Conservation (phyloP, 2,113 vertebrate species). For the Callospermophilus lateralis region DNA sequence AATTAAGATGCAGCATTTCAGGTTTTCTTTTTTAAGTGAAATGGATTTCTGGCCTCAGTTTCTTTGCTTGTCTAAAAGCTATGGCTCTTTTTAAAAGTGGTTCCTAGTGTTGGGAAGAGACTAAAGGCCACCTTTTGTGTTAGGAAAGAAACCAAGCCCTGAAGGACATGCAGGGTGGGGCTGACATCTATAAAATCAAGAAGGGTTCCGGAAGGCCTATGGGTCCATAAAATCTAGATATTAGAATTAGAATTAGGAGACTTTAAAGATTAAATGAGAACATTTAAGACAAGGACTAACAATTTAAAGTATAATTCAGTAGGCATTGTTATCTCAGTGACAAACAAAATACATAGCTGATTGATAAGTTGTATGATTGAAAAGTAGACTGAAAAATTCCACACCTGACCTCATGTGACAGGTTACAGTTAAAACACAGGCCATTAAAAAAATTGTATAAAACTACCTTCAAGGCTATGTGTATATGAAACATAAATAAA, state of each 20-base stretch:
- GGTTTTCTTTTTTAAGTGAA: background rate
- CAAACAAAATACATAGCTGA: background rate
- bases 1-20: background rate
- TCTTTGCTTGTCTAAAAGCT: background rate
- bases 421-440: background rate
- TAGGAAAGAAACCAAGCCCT: conserved; percentile 10
- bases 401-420: background rate
- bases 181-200: background rate
- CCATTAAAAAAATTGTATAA: background rate
- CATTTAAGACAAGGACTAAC: background rate
- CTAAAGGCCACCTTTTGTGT: background rate
- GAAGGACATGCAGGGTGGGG: background rate
- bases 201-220: background rate
- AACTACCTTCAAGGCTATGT: background rate
- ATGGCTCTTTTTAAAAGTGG: background rate
- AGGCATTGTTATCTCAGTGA: background rate
- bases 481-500: background rate
- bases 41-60: conserved; percentile 2
- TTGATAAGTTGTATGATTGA: too few species aligned
- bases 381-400: background rate
- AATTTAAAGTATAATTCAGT: background rate
- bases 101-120: background rate
- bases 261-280: conserved; percentile 28
- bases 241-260: background rate
- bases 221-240: background rate